These are phyloP conservation scores for Drosophila nannoptera DNA, from an alignment of 1,140 invertebrate genomes.

Conservation along the genomic window DNA sequence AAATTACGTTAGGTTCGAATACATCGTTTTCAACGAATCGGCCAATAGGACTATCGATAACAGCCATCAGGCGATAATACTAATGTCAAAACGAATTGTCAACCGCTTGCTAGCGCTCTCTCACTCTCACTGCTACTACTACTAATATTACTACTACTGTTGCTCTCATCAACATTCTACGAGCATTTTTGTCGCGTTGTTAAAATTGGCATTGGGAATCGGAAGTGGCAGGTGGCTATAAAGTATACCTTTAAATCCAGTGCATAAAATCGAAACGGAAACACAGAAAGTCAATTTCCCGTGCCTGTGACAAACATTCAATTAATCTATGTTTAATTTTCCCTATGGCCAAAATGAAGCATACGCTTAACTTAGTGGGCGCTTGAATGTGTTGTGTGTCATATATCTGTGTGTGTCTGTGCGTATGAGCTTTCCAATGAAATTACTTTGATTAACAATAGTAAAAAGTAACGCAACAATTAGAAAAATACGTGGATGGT, in stretches of 20 bases:
- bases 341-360: conserved; percentile 51
- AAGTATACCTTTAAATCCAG: conserved; percentile 14
- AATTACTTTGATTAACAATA: conserved; percentile 51
- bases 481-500: conserved; percentile 26
- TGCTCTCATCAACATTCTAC: conserved; percentile 70
- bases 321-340: conserved; percentile 50
- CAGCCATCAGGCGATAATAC: conserved; percentile 19
- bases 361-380: conserved; percentile 48
- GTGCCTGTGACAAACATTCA: conserved; percentile 21
- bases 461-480: conserved; percentile 33
- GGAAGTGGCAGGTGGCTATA: conserved; percentile 53
- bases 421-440: conserved; percentile 56
- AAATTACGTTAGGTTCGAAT: conserved; percentile 21
- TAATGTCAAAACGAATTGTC: conserved; percentile 46
- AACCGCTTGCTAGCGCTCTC: conserved; percentile 54
- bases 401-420: conserved; percentile 26
- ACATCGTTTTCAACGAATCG: neutral
- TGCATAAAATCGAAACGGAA: conserved; percentile 2
- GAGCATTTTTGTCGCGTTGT: conserved; percentile 73
- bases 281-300: conserved; percentile 18
- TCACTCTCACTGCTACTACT: conserved; percentile 45
- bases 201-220: conserved; percentile 62
- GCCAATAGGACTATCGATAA: conserved; percentile 31
- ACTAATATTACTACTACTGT: conserved; percentile 59
- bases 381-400: conserved; percentile 29